A percentile compares a stretch with the other conserved stretches of the same genome.
Conservation (phyloP, 1,140 invertebrate genomes). For the Spodoptera litura region DNA sequence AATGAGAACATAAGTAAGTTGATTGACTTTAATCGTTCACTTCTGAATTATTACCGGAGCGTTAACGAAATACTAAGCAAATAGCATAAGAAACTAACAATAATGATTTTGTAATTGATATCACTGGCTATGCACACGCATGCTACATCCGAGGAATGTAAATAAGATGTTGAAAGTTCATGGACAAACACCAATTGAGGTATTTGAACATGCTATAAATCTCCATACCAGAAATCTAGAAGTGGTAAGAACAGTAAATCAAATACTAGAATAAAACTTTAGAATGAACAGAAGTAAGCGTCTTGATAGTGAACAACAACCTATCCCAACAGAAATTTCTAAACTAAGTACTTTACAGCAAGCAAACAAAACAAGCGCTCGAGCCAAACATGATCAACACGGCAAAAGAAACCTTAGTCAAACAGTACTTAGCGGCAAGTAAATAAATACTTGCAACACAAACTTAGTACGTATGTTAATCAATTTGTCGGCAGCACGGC, state of each 20-base stretch:
- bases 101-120: constrained; percentile 38
- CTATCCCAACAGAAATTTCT: constrained; percentile 22
- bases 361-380: constrained; percentile 19
- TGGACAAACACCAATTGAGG: background rate
- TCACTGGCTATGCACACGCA: background rate
- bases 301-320: constrained; percentile 11
- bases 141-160: background rate
- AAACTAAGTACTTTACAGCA: constrained; percentile 15
- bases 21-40: background rate
- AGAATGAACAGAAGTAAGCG: constrained; percentile 5
- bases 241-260: background rate
- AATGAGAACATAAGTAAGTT: background rate
- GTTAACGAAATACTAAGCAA: background rate
- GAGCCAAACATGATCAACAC: constrained; percentile 17
- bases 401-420: constrained; percentile 21
- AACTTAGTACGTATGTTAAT: constrained; percentile 23
- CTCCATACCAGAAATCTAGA: background rate
- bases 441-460: constrained; percentile 33
- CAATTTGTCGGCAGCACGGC: constrained; percentile 23
- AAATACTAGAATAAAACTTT: constrained; percentile 1
- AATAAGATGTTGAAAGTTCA: background rate
- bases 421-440: constrained; percentile 25
- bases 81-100: background rate
- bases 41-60: background rate
- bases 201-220: background rate